Evolutionary conservation across 2,888 invertebrate species (phyloP), one percentile per base, ranked within the genome.

Genomic region (Drosophila eohydei): DNA sequence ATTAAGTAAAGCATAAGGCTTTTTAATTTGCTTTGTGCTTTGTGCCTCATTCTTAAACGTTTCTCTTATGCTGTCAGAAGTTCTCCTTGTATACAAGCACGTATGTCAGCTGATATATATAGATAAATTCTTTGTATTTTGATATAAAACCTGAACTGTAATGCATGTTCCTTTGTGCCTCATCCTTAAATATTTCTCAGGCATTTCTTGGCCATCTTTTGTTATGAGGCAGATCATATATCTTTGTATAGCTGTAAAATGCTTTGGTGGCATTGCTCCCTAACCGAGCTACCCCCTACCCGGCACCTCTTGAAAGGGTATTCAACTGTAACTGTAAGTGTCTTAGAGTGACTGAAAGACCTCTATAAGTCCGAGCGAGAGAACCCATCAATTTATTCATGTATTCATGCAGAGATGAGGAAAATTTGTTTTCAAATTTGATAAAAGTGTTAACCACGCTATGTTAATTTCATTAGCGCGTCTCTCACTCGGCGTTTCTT

Each of bases 381-480:
- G 21, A 52, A 32, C 21, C 48, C 41, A 61, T 7, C 28, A 52
- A 61, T 43, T 50, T 50, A 62, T 69, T 78, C 41, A 74, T 54
- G 44, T 56, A 50, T 50, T 48, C 48, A 62, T 64, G 41, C 60
- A 65, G 44, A 63, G 66, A 52, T 68, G 74, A 74, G 66, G 80
- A 85, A 71, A 80, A 80, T 85, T 76, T 82, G 48, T 78, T 77
- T 70, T 76, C 77, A 82, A 82, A 84, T 90, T 88, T 89, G 74
- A 79, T 88, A 78, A 82, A 90, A 81, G 82, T 88, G 84, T 88
- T 88, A 90, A 89, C 85, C 88, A 85, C 73, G 79, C 74, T 78
- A 78, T 89, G 88, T 82, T 84, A 88, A 88, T 90, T 88, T 71
- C 79, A 89, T 88, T 90, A 89, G 81, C 89, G 79, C 55, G 77